These are phyloP conservation scores for Lepidurus arcticus DNA, from an alignment of 1,140 invertebrate species.

Conservation along the genomic window DNA sequence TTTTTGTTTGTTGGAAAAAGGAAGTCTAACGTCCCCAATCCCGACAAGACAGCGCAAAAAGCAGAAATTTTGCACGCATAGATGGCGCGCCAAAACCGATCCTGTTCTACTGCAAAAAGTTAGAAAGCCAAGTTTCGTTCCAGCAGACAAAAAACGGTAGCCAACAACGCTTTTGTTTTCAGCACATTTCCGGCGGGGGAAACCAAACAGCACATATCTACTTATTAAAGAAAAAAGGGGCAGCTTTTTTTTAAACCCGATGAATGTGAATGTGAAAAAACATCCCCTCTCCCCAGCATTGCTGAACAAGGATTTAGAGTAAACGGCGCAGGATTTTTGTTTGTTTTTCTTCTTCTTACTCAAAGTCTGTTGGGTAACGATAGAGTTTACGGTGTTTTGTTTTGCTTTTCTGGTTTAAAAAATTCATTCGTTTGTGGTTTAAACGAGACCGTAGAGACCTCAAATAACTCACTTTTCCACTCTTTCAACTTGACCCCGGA, in stretches of 20 bases:
- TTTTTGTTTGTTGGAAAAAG: not conserved
- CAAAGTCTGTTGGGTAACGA: not conserved
- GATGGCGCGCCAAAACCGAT: not conserved
- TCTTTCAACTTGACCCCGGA: slow-evolving; percentile 19
- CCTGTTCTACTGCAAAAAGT: not conserved
- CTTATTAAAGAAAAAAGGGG: not conserved
- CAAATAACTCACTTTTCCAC: not conserved
- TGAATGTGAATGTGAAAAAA: not conserved
- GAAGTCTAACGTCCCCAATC: not conserved
- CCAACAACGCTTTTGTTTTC: not conserved
- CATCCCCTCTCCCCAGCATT: not conserved
- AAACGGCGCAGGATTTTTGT: slow-evolving; percentile 14
- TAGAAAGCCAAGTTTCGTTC: not conserved
- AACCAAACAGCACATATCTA: not conserved
- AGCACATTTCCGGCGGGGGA: not conserved
- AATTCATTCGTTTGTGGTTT: not conserved
- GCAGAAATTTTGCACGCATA: not conserved
- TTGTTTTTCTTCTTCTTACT: not conserved
- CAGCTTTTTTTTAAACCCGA: not conserved
- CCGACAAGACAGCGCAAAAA: not conserved
- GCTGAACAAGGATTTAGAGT: slow-evolving; percentile 21
- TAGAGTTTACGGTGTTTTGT: not conserved
- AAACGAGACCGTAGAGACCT: slow-evolving; percentile 3
- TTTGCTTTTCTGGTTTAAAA: no score
- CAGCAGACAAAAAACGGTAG: not conserved